phyloP scores from a whole-genome alignment of 2,113 vertebrate genomes.

The Phalacrocorax pelagicus region DNA sequence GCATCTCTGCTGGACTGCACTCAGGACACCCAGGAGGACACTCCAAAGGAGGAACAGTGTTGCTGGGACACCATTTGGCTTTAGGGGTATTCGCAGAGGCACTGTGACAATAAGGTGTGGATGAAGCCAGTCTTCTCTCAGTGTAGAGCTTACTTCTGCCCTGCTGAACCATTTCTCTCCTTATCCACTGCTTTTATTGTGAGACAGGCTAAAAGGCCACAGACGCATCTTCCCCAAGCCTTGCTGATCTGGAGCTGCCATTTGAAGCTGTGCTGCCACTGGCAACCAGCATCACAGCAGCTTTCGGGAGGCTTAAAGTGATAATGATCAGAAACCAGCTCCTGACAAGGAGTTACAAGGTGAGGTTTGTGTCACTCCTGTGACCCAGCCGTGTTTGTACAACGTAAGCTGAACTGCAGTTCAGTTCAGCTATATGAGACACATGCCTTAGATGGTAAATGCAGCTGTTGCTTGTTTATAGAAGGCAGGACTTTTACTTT shows the following conservation, averaged over 20 bases:
- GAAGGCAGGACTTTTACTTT: neutral
- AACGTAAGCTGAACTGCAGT: neutral
- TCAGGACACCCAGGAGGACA: neutral
- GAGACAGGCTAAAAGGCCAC: neutral
- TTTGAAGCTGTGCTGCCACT: neutral
- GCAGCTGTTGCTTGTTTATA: neutral
- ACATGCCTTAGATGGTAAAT: neutral
- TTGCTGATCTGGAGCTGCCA: neutral
- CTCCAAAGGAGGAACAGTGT: neutral
- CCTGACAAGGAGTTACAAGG: slow-evolving; percentile 10
- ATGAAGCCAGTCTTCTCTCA: neutral
- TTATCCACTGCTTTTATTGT: neutral
- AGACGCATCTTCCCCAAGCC: neutral
- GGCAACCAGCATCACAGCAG: neutral
- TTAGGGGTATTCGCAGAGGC: neutral
- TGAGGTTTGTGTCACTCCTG: neutral
- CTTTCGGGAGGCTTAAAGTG: neutral
- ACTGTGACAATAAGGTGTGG: neutral
- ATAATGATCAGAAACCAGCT: neutral
- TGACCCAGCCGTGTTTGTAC: neutral
- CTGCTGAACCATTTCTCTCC: neutral
- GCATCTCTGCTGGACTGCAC: neutral
- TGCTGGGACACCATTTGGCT: neutral
- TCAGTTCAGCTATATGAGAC: neutral
- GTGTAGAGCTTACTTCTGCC: neutral